Evolutionary conservation across 2,113 vertebrate species (phyloP), one percentile per base, ranked within the genome.

Genomic region (Mionectes macconnelli): DNA sequence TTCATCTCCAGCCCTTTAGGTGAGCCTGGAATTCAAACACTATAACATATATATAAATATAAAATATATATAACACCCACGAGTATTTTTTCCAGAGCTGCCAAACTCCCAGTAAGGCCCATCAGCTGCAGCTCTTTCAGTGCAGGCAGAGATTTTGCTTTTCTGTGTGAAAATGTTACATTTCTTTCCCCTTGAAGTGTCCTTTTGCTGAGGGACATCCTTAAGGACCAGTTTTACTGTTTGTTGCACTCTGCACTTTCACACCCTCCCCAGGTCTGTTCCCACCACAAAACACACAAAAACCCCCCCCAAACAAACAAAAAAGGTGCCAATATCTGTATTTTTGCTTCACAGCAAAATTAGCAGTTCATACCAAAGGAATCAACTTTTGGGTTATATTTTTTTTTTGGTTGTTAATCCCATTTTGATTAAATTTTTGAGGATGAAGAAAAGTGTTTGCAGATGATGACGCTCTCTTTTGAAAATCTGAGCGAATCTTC

Each of bases 231-330:
- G 19, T 76, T 83, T 68, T 23, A n/a, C n/a, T 64, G 59, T 88
- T 84, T 22, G 28, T 85, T 56, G 95, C 96, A 95, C 93, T 23
- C 55, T 55, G 96, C 96, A 96, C 95, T 96, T 96, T 96, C 59
- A 70, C 72, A 25, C 53, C 42, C 56, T n/a, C 45, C 52, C 52
- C 37, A n/a, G 3, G 59, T 37, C 76, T 90, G 50, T 49, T 64
- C 64, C 78, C 52, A 66, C 66, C 52, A 79, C 37, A 55, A 82
- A 79, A 7, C 35, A 23, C 40, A 74, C 18, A 18, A 44, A 18
- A n/a, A n/a, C n/a, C n/a, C n/a, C n/a, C 7, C 7, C 11, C 14
- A 39, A 23, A 5, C 15, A 27, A 33, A 31, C 63, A 63, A 42
- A 49, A 18, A 3, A 2, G 18, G 22, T 80, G 20, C 76, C 31